Base-by-base conservation (phyloP, 2,113 vertebrate genomes). In the Fregetta grallaria region DNA sequence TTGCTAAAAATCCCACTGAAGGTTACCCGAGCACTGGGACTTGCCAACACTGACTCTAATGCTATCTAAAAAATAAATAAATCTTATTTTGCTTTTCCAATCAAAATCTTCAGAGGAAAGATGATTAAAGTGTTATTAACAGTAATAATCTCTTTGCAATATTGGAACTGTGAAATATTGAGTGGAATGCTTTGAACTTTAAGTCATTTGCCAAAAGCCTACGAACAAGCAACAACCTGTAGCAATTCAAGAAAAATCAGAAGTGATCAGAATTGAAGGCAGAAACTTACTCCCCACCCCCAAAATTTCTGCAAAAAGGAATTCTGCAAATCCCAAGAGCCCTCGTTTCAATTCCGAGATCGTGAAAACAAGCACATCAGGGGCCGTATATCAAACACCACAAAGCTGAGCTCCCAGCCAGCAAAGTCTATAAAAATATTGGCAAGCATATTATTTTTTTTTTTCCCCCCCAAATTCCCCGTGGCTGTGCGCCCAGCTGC, bases 271-370 rank as follows among this genome's bases (percentile, higher is more conserved):
- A 42, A 81, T 0, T 0, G 6, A 72, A 42, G 49, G 27, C 14
- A 79, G 29, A 47, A 68, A 38, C 2, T 4, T 27, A 3, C 4
- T 7, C 9, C 3, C 1, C 6, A 0, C 14, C 6, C 38, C 3
- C 2, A 19, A 59, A 74, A 65, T 19, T 29, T 13, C 61, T 13
- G 7, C 27, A 32, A 53, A 55, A 65, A 27, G 65, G 63, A 42
- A 65, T 80, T 40, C 36, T 25, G 34, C 20, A 6, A 3, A 19
- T 29, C 71, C 20, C 71, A 18, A 12, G 71, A 27, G 44, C 19
- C 50, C 5, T 19, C 15, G 0, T n/a, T 55, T 42, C 1, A 1
- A 20, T 11, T 15, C 65, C 0, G 5, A 44, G n/a, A 50, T 1
- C 2, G 2, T 6, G 84, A 45, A 45, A 82, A 52, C 12, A 34